These are phyloP conservation scores for Megalurothrips usitatus DNA, from an alignment of 2,888 invertebrate species.

Conservation along the genomic window DNA sequence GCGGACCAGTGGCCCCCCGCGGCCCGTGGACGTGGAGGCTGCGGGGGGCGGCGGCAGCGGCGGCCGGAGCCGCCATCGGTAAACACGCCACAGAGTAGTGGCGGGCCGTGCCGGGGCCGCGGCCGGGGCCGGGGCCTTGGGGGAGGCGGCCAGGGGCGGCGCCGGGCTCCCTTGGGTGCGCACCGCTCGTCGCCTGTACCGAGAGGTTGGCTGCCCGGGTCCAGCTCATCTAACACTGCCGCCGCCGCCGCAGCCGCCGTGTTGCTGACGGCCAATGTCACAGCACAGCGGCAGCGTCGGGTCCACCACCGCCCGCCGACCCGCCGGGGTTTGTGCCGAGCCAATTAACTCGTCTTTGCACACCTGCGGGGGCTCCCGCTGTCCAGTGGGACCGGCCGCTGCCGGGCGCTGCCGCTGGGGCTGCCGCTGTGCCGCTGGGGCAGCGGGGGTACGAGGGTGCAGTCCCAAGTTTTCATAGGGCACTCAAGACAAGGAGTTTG, in stretches of 20 bases:
- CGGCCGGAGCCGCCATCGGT: no score
- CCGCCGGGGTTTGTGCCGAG: neutral
- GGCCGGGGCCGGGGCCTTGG: no score
- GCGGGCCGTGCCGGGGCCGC: no score
- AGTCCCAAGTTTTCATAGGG: neutral
- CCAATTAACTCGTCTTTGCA: neutral
- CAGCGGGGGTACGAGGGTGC: neutral
- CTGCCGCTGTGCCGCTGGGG: no score
- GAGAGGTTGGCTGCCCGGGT: neutral
- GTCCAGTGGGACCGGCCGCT: no score
- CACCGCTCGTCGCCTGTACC: neutral
- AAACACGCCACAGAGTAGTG: no score
- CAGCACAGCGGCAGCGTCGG: neutral
- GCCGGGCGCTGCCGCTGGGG: no score
- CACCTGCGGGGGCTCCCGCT: neutral
- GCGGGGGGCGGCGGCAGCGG: no score
- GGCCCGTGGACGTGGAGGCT: neutral
- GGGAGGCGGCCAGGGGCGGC: no score
- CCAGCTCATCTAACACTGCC: neutral
- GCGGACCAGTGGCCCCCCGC: neutral
- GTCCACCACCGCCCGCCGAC: neutral
- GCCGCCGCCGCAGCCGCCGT: neutral
- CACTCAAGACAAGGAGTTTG: neutral
- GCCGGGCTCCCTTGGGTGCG: neutral
- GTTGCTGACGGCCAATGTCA: neutral